Evolutionary conservation across 2,113 vertebrate genomes (phyloP).

Genomic region (Campylomormyrus tamandua): DNA sequence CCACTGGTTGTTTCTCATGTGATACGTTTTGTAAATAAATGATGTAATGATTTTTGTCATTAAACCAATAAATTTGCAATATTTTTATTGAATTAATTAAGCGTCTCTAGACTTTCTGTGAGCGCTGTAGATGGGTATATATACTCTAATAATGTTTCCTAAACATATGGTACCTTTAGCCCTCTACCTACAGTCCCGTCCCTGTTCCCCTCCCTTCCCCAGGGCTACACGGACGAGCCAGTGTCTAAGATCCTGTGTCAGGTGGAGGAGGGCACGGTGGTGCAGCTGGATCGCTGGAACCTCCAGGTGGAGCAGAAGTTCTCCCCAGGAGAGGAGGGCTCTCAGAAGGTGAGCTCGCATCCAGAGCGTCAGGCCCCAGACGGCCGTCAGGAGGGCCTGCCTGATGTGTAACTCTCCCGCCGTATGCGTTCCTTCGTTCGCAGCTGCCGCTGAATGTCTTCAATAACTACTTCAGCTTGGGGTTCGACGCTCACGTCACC

Average conservation of each 20-base stretch:
- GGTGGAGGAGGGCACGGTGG: constrained; percentile 89
- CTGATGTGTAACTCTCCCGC: not conserved
- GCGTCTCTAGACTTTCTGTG: not conserved
- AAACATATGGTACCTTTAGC: not conserved
- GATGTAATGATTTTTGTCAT: not conserved
- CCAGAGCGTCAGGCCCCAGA: not conserved
- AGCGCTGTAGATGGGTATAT: not conserved
- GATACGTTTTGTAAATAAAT: not conserved
- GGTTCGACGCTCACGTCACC: constrained; percentile 92
- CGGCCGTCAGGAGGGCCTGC: not conserved
- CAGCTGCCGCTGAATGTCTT: constrained; percentile 95
- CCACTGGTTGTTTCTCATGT: not conserved
- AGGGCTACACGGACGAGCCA: constrained; percentile 96
- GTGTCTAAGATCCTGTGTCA: constrained; percentile 96
- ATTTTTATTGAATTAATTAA: not conserved
- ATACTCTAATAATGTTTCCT: not conserved
- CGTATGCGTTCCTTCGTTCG: not conserved
- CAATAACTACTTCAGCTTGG: constrained; percentile 99
- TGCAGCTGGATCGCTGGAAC: constrained; percentile 96
- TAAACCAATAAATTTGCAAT: not conserved
- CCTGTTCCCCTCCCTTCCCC: not conserved
- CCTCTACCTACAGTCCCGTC: not conserved
- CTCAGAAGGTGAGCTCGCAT: constrained; percentile 62
- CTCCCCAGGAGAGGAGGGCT: constrained; percentile 71
- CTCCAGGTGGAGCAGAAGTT: constrained; percentile 74